These are phyloP conservation scores for Epizoanthus illoricatus DNA, from an alignment of 92 coral and sea anemone species.

Conservation along the genomic window DNA sequence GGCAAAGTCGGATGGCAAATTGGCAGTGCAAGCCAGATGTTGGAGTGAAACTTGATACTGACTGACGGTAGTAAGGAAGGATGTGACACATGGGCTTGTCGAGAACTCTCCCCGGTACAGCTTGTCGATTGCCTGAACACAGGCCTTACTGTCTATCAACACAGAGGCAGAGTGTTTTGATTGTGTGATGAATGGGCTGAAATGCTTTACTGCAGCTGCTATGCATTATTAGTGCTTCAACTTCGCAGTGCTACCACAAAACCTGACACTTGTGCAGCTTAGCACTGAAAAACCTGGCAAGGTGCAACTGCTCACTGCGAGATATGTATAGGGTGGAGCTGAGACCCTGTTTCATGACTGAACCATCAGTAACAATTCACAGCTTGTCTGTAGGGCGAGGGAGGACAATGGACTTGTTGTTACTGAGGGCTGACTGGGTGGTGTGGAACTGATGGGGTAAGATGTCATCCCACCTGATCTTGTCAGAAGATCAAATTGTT, in stretches of 20 bases:
- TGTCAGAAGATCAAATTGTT: no score
- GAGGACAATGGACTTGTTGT: conserved; percentile 34
- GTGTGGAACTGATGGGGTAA: no score
- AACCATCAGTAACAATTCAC: no score
- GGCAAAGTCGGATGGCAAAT: conserved; percentile 67
- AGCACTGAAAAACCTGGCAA: conserved; percentile 62
- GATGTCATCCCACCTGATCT: no score
- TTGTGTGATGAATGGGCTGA: conserved; percentile 62
- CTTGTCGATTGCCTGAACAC: conserved; percentile 62
- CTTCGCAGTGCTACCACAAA: conserved; percentile 64
- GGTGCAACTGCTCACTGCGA: conserved; percentile 37
- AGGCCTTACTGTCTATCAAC: conserved; percentile 59
- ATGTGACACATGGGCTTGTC: conserved; percentile 57
- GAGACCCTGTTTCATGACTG: conserved; percentile 45
- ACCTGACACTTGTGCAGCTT: conserved; percentile 57
- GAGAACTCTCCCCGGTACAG: conserved; percentile 57
- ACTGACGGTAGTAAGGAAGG: conserved; percentile 55
- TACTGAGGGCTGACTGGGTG: background rate
- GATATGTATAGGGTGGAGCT: conserved; percentile 53
- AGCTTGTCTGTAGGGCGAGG: conserved; percentile 48
- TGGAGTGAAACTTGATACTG: conserved; percentile 56
- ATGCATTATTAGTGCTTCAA: conserved; percentile 58
- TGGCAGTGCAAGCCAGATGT: conserved; percentile 58
- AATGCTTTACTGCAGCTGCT: conserved; percentile 54
- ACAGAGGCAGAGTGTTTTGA: conserved; percentile 41